Conservation (phyloP, 2,888 invertebrate species). For the Apantesis nais region DNA sequence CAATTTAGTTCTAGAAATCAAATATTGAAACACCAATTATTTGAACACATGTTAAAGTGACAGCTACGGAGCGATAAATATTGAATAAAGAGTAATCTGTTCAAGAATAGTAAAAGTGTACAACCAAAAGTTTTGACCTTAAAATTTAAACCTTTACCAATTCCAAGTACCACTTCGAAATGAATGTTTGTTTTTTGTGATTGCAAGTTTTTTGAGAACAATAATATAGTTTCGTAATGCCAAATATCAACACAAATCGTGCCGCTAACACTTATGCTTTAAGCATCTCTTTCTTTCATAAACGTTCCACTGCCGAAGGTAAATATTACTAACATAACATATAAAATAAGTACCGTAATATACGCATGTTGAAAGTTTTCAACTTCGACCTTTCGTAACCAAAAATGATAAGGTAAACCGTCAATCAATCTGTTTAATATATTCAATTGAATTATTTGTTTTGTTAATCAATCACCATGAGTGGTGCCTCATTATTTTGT, state of each 20-base stretch:
- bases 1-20: neutral
- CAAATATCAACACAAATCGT: neutral
- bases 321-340: neutral
- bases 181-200: too few species aligned
- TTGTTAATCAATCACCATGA: conserved; percentile 33
- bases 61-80: too few species aligned
- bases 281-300: neutral
- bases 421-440: conserved; percentile 27
- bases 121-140: too few species aligned
- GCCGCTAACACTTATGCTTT: neutral
- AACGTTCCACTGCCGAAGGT: neutral
- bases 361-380: neutral
- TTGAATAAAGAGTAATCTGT: too few species aligned
- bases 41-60: neutral
- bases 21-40: neutral
- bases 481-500: conserved; percentile 8
- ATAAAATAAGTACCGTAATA: neutral
- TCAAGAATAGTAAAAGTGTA: too few species aligned
- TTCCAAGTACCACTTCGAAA: too few species aligned
- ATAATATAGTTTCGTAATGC: neutral
- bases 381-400: conserved; percentile 26
- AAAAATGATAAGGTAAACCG: conserved; percentile 27
- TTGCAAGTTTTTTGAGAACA: neutral
- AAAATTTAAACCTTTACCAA: too few species aligned
- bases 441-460: conserved; percentile 34